Evolutionary conservation across 2,113 vertebrate genomes (phyloP).

Genomic region (Microtus pennsylvanicus): DNA sequence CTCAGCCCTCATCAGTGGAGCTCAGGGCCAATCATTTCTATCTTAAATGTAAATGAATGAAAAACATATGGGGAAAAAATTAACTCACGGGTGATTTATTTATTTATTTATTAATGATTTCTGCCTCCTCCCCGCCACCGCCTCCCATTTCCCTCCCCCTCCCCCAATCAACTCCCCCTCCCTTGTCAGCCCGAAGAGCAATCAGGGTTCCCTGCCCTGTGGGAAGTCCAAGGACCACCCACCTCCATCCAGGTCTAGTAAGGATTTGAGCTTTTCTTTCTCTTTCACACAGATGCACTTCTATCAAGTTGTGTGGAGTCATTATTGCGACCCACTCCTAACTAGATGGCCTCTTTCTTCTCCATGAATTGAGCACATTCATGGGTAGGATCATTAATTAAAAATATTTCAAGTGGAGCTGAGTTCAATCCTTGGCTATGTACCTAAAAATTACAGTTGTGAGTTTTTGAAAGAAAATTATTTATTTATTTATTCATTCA

Average conservation of each 20-base stretch:
- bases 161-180: too few relatives aligned
- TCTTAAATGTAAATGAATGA: conserved; percentile 75
- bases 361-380: conserved; percentile 11
- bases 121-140: too few relatives aligned
- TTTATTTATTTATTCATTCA: too few relatives aligned
- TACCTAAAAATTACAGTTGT: neutral
- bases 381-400: conserved; percentile 34
- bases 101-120: too few relatives aligned
- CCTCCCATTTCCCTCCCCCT: too few relatives aligned
- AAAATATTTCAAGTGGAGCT: conserved; percentile 24
- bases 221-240: too few relatives aligned
- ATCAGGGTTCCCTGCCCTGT: too few relatives aligned
- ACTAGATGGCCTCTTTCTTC: conserved; percentile 21
- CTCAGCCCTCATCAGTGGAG: conserved; percentile 66
- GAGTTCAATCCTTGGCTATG: conserved; percentile 17
- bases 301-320: conserved; percentile 45
- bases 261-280: conserved; percentile 54
- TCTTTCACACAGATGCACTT: neutral
- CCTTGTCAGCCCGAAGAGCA: too few relatives aligned
- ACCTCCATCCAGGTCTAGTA: too few relatives aligned
- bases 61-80: conserved; percentile 77
- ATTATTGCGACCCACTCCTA: neutral
- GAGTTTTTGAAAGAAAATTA: neutral
- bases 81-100: conserved; percentile 49
- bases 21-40: conserved; percentile 69